A percentile compares a stretch with the other conserved stretches of the same genome.
phyloP scores from a whole-genome alignment of 2,113 vertebrate genomes.

The Ranitomeya variabilis region DNA sequence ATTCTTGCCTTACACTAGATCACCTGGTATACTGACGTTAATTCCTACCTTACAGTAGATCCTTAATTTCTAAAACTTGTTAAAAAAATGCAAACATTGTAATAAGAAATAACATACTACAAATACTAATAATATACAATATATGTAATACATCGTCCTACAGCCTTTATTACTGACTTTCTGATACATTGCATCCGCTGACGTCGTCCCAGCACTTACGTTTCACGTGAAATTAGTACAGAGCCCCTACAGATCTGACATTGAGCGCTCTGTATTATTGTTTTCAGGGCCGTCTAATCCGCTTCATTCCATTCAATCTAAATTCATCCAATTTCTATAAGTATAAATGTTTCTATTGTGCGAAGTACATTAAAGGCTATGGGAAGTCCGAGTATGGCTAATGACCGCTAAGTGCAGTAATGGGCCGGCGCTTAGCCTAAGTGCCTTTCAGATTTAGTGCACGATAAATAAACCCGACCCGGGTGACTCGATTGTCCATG shows the following conservation, averaged over 20 bases:
- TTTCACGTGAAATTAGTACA: neutral
- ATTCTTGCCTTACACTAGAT: too few species aligned
- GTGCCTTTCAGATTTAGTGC: neutral
- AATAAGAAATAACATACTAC: too few species aligned
- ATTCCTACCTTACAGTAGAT: too few species aligned
- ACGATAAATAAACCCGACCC: neutral
- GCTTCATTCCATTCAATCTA: neutral
- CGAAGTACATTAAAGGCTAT: neutral
- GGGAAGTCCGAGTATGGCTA: neutral
- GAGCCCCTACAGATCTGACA: neutral
- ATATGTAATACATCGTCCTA: too few species aligned
- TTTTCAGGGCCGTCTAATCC: neutral
- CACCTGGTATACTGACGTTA: too few species aligned
- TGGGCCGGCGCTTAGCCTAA: neutral
- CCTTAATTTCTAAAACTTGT: too few species aligned
- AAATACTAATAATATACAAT: too few species aligned
- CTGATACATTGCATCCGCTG: neutral
- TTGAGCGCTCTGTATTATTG: neutral
- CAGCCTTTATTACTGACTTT: neutral
- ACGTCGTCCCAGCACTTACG: neutral
- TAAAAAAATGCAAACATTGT: too few species aligned
- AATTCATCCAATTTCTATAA: neutral
- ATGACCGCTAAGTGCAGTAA: constrained; percentile 24
- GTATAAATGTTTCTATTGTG: neutral
- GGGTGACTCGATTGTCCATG: neutral